Base-by-base conservation (phyloP, 2,113 vertebrate species). In the Rhodinocichla rosea region DNA sequence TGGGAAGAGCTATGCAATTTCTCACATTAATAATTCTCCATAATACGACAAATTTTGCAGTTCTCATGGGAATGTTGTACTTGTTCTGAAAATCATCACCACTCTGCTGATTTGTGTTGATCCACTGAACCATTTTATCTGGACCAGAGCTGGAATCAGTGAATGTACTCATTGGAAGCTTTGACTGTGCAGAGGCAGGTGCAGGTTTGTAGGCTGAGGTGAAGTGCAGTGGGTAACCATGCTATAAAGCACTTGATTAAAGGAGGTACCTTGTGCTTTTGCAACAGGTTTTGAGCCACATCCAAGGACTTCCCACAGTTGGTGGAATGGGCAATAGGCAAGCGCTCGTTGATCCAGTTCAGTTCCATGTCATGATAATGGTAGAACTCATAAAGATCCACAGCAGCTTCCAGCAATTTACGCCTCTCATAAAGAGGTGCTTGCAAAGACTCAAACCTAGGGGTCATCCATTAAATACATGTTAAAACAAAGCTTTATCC, bases 401-500 rank as follows among this genome's bases (percentile, higher is more conserved):
- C 98, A 0, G 97, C 97, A 33, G 98, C 98, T 94, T 99, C 98
- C 87, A 99, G 96, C 88, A 98, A 93, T 49, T 96, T 92, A 9
- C 35, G 91, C 23, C 96, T 97, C 70, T 96, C 65, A 15, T 97
- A 97, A 94, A 99, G 96, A 56, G 97, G 98, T 33, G 95, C 97
- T 98, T 98, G 98, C 76, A 99, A 98, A 65, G 98, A 98, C 91
- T 98, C 96, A 94, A 99, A 99, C 96, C 99, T 99, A 94, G 14
- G 78, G 82, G 59, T 35, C 28, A 84, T 45, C 17, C 82, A 45
- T 90, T 71, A 89, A 87, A 62, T 27, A 74, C 5, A 37, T 15
- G 15, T 95, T 92, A 92, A 85, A 91, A 37, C 16, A 91, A 88
- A 83, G 40, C 39, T 91, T 79, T 42, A 35, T 44, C 15, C 20